Evolutionary conservation across 2,888 invertebrate species (phyloP).

Genomic region (Litoditis marina): DNA sequence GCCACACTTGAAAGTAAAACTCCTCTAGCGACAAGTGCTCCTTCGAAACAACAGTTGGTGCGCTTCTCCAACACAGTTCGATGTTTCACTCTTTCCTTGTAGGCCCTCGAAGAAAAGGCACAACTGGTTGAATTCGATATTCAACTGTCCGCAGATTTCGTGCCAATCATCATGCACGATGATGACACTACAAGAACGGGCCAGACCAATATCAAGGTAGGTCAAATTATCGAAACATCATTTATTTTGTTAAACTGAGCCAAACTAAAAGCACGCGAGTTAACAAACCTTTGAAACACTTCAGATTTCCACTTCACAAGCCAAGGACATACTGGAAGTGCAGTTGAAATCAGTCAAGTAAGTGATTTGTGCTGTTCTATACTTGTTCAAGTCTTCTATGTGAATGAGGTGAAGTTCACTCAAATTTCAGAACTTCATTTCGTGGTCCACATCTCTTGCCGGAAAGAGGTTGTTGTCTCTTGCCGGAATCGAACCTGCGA

Average conservation of each 20-base stretch:
- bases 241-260: not conserved
- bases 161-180: slow-evolving; percentile 37
- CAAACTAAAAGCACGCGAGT: too few species aligned
- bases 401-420: too few species aligned
- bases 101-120: slow-evolving; percentile 27
- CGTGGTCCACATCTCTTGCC: too few species aligned
- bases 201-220: slow-evolving; percentile 1
- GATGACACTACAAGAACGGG: slow-evolving; percentile 28
- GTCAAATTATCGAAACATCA: not conserved
- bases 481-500: too few species aligned
- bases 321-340: slow-evolving; percentile 8
- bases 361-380: not conserved
- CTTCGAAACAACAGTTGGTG: too few species aligned
- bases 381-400: too few species aligned
- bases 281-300: not conserved
- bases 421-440: too few species aligned
- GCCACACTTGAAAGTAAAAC: too few species aligned
- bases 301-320: not conserved
- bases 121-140: slow-evolving; percentile 42
- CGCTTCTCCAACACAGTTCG: too few species aligned
- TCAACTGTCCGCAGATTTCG: slow-evolving; percentile 31
- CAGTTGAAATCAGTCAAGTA: slow-evolving; percentile 22
- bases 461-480: too few species aligned
- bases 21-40: too few species aligned
- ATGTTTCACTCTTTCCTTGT: too few species aligned